Conservation (phyloP, 2,797 vertebrate genomes). For the Sebastes itinus region DNA sequence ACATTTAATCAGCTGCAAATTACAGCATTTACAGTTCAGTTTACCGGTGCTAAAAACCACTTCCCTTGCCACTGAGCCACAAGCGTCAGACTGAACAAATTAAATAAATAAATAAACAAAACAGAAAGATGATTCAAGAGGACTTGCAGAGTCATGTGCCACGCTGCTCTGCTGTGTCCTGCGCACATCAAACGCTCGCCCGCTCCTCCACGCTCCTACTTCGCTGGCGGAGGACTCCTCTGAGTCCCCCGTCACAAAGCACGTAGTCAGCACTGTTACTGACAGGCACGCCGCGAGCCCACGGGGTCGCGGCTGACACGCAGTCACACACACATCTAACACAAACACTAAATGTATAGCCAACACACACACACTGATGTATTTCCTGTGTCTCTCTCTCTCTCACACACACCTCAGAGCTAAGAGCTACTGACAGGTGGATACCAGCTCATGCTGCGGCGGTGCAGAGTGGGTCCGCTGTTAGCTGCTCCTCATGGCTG, state of each 20-base stretch:
- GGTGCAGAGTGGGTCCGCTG: conserved; percentile 45
- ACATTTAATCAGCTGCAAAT: conserved; percentile 28
- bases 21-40: conserved; percentile 10
- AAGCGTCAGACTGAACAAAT: not conserved
- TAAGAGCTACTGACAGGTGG: conserved; percentile 62
- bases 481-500: conserved; percentile 69
- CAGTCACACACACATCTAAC: conserved; percentile 3
- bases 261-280: conserved; percentile 65
- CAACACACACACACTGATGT: conserved; percentile 9
- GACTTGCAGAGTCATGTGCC: conserved; percentile 43
- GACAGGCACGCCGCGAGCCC: conserved; percentile 49
- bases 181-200: conserved; percentile 31
- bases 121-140: conserved; percentile 21
- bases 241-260: conserved; percentile 57
- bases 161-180: conserved; percentile 41
- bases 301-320: conserved; percentile 36
- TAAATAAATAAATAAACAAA: not conserved
- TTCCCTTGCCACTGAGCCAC: conserved; percentile 3
- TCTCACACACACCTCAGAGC: conserved; percentile 56
- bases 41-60: not conserved
- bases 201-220: conserved; percentile 21
- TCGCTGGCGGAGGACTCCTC: conserved; percentile 35
- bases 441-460: conserved; percentile 63
- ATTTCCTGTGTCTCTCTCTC: not conserved
- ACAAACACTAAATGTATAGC: conserved; percentile 33